Base-by-base conservation (phyloP, 2,113 vertebrate genomes). In the Nothobranchius kuhntae region DNA sequence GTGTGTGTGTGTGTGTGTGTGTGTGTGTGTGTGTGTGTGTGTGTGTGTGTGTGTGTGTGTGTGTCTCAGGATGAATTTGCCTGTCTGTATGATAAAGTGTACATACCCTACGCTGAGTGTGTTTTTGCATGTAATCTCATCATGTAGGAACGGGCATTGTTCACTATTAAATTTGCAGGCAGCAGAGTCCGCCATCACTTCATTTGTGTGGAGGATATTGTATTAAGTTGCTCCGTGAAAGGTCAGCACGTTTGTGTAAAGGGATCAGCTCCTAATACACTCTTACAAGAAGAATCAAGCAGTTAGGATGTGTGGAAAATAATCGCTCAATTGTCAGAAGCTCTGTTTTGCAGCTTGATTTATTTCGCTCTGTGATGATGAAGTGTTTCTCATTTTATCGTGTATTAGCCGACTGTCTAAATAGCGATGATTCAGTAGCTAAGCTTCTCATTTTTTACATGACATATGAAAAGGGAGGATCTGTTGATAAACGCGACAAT, bases 391-490 rank as follows among this genome's bases (percentile, higher is more conserved):
- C 86, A 90, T 90, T 91, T 91, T 86, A 87, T 88, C 89, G 87
- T 57, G 79, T 90, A 87, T 91, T 90, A 89, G 87, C 86, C 24
- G 69, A 86, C 85, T 86, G 87, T 86, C 83, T 89, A 86, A 89
- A 88, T 83, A 87, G 68, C 85, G 79, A 87, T 85, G 87, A 91
- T 86, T 85, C 80, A 83, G 82, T 88, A 71, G 59, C 73, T 71
- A 48, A 76, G 83, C 79, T 44, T 38, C 57, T 84, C 82, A 70
- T 82, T 83, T 30, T 82, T 87, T 82, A 71, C 70, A 78, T 77
- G 71, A 64, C 80, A 89, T 86, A 86, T 87, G 80, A 91, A 89
- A 44, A 81, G 80, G 68, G 71, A 72, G 80, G 83, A 89, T 86
- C 69, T 84, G 83, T 83, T 80, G 81, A 89, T 88, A 89, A 87